These are phyloP conservation scores for Scaptomyza caliginosa DNA, from an alignment of 2,888 invertebrate species.

Conservation along the genomic window DNA sequence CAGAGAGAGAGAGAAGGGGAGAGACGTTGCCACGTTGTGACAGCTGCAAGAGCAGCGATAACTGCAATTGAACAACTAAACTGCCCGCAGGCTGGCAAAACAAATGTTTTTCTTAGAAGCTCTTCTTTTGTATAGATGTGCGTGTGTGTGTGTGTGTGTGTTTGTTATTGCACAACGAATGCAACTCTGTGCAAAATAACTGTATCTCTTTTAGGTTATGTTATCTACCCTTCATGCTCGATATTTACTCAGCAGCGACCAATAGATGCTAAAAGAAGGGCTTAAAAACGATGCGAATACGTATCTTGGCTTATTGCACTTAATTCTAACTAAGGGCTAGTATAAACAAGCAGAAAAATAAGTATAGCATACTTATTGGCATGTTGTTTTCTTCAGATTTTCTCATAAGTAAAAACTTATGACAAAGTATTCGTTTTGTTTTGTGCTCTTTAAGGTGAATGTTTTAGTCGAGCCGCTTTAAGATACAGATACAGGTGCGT, in stretches of 20 bases:
- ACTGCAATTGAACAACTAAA: conserved; percentile 4
- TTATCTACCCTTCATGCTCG: too few species aligned
- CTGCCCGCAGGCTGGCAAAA: conserved; percentile 6
- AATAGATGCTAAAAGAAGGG: too few species aligned
- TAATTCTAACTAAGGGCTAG: too few species aligned
- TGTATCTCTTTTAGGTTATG: too few species aligned
- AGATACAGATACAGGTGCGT: background rate
- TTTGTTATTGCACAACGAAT: background rate
- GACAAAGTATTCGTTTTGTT: too few species aligned
- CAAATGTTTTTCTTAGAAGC: background rate
- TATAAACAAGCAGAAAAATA: background rate
- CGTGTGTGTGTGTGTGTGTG: too few species aligned
- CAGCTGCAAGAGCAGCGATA: conserved; percentile 1
- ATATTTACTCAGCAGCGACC: too few species aligned
- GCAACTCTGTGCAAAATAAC: background rate
- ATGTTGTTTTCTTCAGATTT: too few species aligned
- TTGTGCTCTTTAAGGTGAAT: background rate
- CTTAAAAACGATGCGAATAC: too few species aligned
- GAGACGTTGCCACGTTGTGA: conserved; percentile 15
- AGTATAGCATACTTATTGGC: background rate
- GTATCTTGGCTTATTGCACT: too few species aligned
- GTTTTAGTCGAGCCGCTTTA: conserved; percentile 37
- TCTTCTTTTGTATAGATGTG: background rate
- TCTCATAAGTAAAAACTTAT: too few species aligned
- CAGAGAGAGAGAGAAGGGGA: background rate